A percentile compares a stretch with the other conserved stretches of the same genome.
Conservation (phyloP, 2,888 invertebrate genomes). For the Linnaemya vulpina region DNA sequence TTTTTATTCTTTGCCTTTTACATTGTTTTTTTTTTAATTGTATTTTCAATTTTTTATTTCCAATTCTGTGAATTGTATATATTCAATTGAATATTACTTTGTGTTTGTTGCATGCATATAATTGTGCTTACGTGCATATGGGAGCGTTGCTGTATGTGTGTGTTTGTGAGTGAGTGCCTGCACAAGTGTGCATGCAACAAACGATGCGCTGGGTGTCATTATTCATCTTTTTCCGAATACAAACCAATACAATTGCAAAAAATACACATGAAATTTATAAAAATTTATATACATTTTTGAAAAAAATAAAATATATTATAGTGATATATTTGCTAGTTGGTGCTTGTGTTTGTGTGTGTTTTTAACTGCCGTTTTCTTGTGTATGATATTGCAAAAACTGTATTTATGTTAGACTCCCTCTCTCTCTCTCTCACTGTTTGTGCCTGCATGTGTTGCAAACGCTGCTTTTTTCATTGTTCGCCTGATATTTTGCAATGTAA, state of each 20-base stretch:
- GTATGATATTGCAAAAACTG: constrained; percentile 30
- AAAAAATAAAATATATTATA: neutral
- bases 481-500: constrained; percentile 66
- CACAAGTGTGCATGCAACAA: constrained; percentile 52
- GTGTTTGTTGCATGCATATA: constrained; percentile 46
- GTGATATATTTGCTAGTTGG: neutral
- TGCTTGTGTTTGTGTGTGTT: constrained; percentile 4
- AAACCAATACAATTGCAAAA: constrained; percentile 46
- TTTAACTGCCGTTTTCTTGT: constrained; percentile 37
- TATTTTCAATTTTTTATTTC: constrained; percentile 26
- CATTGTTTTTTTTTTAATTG: neutral
- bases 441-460: neutral
- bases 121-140: constrained; percentile 5
- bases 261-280: constrained; percentile 27
- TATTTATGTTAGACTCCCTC: neutral
- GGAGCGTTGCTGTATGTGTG: neutral
- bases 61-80: constrained; percentile 51
- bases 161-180: neutral
- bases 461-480: constrained; percentile 42
- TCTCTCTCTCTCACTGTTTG: no score
- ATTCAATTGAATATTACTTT: constrained; percentile 66
- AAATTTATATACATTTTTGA: constrained; percentile 3
- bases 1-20: neutral
- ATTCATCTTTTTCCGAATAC: constrained; percentile 64
- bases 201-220: constrained; percentile 70